A percentile compares a stretch with the other conserved stretches of the same genome.
phyloP scores from a whole-genome alignment of 2,797 vertebrate species.

The Anomalospiza imberbis region DNA sequence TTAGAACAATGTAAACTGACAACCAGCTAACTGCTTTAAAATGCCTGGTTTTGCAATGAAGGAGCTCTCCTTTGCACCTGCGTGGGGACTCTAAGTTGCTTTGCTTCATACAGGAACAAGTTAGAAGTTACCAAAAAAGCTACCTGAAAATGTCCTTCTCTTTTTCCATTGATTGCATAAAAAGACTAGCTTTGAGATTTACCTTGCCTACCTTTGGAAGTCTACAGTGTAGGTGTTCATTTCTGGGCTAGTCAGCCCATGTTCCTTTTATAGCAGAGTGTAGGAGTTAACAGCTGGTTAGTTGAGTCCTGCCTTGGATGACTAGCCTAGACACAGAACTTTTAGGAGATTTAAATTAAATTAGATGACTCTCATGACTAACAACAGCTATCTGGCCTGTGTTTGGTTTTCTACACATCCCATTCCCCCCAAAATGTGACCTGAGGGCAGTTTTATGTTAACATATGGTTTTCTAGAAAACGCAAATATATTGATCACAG shows the following conservation, averaged over 20 bases:
- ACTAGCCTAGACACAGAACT: not conserved
- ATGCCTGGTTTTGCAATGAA: not conserved
- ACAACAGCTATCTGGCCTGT: not conserved
- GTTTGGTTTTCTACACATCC: not conserved
- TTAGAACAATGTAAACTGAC: too few relatives aligned
- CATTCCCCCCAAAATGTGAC: not conserved
- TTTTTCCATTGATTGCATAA: not conserved
- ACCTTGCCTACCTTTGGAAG: not conserved
- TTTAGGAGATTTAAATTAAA: not conserved
- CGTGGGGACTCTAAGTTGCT: not conserved
- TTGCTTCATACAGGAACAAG: too few relatives aligned
- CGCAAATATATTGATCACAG: not conserved
- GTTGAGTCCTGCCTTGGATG: not conserved
- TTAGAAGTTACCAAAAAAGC: not conserved
- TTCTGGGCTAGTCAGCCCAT: not conserved
- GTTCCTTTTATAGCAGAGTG: not conserved
- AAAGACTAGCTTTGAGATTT: not conserved
- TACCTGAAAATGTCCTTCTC: not conserved
- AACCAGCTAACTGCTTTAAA: not conserved
- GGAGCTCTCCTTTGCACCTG: not conserved
- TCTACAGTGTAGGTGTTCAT: slow-evolving; percentile 13
- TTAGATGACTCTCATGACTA: not conserved
- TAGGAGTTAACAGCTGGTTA: slow-evolving; percentile 54
- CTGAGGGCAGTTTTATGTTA: not conserved
- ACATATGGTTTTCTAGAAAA: not conserved